Evolutionary conservation across 64 coral and sea anemone genomes (phyloP).

Genomic region (Montipora foliosa): DNA sequence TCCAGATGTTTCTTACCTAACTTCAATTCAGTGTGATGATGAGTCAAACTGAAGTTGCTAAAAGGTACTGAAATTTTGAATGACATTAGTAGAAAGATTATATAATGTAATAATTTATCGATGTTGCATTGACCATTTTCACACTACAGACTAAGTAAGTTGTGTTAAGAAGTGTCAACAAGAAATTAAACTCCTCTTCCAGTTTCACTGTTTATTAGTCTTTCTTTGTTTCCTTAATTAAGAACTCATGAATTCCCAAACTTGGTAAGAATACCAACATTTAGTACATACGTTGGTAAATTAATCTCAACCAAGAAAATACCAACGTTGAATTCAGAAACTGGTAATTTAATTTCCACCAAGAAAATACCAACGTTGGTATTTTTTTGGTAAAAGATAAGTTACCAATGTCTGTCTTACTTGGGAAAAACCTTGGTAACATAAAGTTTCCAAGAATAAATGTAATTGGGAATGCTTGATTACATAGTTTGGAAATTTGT

Average conservation of each 20-base stretch:
- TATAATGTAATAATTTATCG: neutral
- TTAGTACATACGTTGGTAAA: neutral
- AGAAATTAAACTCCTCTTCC: neutral
- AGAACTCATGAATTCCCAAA: neutral
- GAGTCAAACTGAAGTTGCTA: constrained; percentile 8
- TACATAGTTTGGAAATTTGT: neutral
- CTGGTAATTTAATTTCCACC: neutral
- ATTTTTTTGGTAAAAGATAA: constrained; percentile 5
- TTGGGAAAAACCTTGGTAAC: neutral
- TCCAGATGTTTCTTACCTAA: constrained; percentile 8
- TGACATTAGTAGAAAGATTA: constrained; percentile 5
- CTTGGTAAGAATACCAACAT: neutral
- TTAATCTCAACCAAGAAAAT: constrained; percentile 1
- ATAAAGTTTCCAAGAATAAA: neutral
- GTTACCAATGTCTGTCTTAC: constrained; percentile 12
- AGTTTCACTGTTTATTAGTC: constrained; percentile 17
- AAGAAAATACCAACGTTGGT: constrained; percentile 5
- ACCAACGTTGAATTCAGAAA: neutral
- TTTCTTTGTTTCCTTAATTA: constrained; percentile 1
- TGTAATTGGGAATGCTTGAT: neutral
- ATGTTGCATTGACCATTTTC: constrained; percentile 2
- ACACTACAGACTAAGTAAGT: neutral
- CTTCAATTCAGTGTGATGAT: constrained; percentile 12
- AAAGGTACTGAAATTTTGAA: constrained; percentile 17
- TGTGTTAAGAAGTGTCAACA: constrained; percentile 15